Conservation (phyloP, 2,797 vertebrate species). For the Mus caroli region DNA sequence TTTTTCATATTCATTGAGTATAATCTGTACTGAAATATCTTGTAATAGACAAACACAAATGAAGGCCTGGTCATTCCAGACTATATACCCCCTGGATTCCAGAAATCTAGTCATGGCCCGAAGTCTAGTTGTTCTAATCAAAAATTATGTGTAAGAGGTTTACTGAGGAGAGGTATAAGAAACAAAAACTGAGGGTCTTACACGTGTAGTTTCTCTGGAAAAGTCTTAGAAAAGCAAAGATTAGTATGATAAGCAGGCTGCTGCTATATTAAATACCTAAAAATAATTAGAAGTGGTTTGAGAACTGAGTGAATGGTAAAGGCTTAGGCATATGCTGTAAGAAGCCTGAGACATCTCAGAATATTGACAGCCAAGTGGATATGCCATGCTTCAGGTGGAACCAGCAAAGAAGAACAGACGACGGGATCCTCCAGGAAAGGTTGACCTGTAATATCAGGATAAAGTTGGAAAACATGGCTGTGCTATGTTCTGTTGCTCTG, state of each 20-base stretch:
- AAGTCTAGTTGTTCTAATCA: neutral
- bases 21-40: fast-evolving
- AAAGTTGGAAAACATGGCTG: neutral
- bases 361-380: neutral
- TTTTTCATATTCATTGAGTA: fast-evolving
- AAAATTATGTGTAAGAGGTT: fast-evolving
- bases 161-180: fast-evolving
- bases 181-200: neutral
- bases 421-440: neutral
- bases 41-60: neutral
- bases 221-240: neutral
- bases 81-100: fast-evolving
- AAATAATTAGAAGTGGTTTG: neutral
- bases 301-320: neutral
- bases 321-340: too few relatives aligned
- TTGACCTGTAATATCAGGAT: neutral
- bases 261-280: neutral
- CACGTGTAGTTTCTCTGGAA: neutral
- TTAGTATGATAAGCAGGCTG: neutral
- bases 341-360: neutral
- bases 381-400: too few relatives aligned
- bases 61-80: neutral
- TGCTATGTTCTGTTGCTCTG: neutral
- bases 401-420: neutral
- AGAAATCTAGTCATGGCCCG: neutral